Percentiles rank a stretch among this genome's conserved stretches.
Conservation (phyloP, 2,113 vertebrate species). For the Neoarius graeffei region DNA sequence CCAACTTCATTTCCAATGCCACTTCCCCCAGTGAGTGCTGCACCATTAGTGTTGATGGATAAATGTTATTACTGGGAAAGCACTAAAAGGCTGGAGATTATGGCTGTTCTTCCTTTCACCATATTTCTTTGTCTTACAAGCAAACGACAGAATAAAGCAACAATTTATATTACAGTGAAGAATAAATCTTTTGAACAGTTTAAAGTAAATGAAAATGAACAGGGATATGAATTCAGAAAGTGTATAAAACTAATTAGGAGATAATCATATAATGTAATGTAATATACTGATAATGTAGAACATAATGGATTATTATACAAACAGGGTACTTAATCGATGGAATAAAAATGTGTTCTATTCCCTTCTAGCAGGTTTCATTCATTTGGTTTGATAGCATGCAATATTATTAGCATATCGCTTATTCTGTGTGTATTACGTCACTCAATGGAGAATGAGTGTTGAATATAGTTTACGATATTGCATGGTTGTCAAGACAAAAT, state of each 20-base stretch:
- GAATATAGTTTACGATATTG: too few species aligned
- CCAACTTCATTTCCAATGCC: conserved; percentile 20
- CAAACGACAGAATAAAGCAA: not conserved
- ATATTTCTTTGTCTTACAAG: not conserved
- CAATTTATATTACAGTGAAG: not conserved
- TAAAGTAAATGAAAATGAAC: not conserved
- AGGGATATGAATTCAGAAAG: not conserved
- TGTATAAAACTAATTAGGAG: not conserved
- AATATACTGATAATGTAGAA: too few species aligned
- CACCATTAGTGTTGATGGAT: conserved; percentile 33
- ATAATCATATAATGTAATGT: not conserved
- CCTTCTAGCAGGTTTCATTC: too few species aligned
- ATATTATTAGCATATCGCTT: too few species aligned
- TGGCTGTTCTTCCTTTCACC: not conserved
- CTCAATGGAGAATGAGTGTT: too few species aligned
- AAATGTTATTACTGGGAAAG: conserved; percentile 24
- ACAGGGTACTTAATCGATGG: too few species aligned
- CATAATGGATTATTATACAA: too few species aligned
- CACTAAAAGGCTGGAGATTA: conserved; percentile 22
- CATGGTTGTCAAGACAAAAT: too few species aligned
- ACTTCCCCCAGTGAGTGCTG: conserved; percentile 21
- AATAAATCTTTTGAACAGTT: not conserved
- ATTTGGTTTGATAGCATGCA: too few species aligned
- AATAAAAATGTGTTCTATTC: too few species aligned
- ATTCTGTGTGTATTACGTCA: too few species aligned